These are phyloP conservation scores for Glaucidium brasilianum DNA, from an alignment of 2,113 vertebrate species.

Conservation along the genomic window DNA sequence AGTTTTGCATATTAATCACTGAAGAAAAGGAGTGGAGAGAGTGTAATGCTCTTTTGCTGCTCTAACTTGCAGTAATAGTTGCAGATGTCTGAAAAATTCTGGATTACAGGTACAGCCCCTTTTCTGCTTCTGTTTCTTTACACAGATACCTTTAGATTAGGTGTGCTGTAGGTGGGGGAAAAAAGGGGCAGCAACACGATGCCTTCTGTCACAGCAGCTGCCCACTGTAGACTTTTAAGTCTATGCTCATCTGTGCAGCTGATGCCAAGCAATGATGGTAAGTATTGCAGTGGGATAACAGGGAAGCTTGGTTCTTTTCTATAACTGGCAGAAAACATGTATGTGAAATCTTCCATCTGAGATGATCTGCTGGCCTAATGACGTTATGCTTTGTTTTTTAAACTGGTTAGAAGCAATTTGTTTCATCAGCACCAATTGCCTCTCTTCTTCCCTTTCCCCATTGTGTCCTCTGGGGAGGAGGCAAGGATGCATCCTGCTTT, in stretches of 20 bases:
- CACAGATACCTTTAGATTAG: neutral
- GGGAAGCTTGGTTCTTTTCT: neutral
- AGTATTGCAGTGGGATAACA: neutral
- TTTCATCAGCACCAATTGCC: neutral
- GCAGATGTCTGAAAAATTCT: neutral
- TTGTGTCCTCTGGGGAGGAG: neutral
- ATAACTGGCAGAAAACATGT: neutral
- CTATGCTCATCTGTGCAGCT: neutral
- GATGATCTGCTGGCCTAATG: neutral
- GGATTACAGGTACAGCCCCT: neutral
- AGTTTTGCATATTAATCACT: neutral
- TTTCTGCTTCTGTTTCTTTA: neutral
- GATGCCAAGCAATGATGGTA: neutral
- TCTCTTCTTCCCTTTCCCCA: rapidly evolving
- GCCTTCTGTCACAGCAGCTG: neutral
- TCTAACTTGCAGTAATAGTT: neutral
- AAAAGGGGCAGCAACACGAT: neutral
- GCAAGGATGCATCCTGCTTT: neutral
- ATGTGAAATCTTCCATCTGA: neutral
- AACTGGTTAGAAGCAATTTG: neutral
- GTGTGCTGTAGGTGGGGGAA: neutral
- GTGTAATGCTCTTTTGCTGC: neutral
- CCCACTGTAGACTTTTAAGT: neutral
- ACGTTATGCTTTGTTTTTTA: neutral
- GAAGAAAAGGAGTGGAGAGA: neutral